Evolutionary conservation across 2,113 vertebrate species (phyloP), one percentile per base, ranked within the genome.

Genomic region (Lasiurus cinereus): DNA sequence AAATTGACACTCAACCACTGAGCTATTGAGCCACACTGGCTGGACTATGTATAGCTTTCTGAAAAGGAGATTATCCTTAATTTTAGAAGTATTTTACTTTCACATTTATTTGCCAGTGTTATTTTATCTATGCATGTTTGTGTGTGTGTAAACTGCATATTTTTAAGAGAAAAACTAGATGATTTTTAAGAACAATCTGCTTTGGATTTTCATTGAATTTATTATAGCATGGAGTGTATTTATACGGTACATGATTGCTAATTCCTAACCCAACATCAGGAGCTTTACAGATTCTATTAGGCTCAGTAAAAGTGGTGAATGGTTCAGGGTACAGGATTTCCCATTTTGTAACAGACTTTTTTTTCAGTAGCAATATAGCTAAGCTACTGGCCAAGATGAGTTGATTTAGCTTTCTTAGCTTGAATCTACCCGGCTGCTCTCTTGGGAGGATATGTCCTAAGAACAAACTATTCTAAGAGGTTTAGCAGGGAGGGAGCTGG

Each of bases 401-500:
- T 82, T 94, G 93, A 85, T 92, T 94, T 93, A 84, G 14, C 36
- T 88, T 94, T 77, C 88, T 69, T 88, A 92, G 33, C 59, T 78
- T 88, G 70, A 66, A 74, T 90, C 48, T 94, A 67, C 66, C 14
- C 36, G 83, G 69, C 14, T 36, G 11, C 62, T 94, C 64, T 94
- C 94, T 79, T 76, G 88, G 79, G 83, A 96, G 80, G 84, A 59
- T 93, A 43, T 77, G 59, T 83, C 72, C 88, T 94, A 93, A 91
- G 92, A 83, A 84, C 33, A n/a, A 76, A 54, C 78, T 95, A 24
- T 82, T 83, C 82, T 91, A 93, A 96, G 80, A 95, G 85, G 29
- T 83, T 96, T 97, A 95, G 74, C 59, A 70, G 64, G 72, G 88
- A 96, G 66, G 84, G 77, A 77, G 80, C n/a, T 90, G 93, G 70